These are phyloP conservation scores for Kryphioiulus occultus DNA, from an alignment of 2,888 invertebrate species.

Conservation along the genomic window DNA sequence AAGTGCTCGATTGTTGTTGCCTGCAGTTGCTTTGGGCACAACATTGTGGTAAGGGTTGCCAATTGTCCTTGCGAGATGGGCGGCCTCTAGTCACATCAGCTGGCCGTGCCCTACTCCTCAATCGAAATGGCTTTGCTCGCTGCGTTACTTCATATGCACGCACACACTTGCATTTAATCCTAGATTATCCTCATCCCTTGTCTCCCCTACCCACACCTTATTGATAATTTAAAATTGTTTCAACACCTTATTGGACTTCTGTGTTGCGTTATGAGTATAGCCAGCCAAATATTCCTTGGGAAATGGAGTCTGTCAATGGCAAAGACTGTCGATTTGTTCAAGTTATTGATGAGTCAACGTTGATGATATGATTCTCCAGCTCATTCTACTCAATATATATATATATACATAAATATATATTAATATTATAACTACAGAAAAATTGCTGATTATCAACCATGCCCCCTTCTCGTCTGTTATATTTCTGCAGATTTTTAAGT, in stretches of 20 bases:
- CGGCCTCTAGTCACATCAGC: slow-evolving; percentile 30
- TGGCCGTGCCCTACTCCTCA: neutral
- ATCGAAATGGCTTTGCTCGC: neutral
- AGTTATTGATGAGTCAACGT: neutral
- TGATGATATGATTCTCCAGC: slow-evolving; percentile 3
- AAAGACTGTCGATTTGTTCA: neutral
- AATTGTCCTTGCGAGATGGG: neutral
- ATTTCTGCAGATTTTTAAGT: neutral
- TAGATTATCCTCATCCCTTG: neutral
- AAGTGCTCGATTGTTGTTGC: neutral
- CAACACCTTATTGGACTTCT: neutral
- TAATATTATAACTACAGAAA: neutral
- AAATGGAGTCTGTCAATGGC: neutral
- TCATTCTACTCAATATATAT: slow-evolving; percentile 8
- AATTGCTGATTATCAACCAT: neutral
- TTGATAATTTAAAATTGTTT: slow-evolving; percentile 10
- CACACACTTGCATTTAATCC: slow-evolving; percentile 31
- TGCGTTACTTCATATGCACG: slow-evolving; percentile 16
- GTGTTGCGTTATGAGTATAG: neutral
- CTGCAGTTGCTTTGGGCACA: slow-evolving; percentile 14
- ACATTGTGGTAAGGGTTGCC: neutral
- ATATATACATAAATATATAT: neutral
- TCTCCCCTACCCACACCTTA: neutral
- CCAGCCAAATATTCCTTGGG: neutral
- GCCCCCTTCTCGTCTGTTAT: neutral